Evolutionary conservation across 2,797 vertebrate species (phyloP), one percentile per base, ranked within the genome.

Genomic region (Sebastes flavidus): DNA sequence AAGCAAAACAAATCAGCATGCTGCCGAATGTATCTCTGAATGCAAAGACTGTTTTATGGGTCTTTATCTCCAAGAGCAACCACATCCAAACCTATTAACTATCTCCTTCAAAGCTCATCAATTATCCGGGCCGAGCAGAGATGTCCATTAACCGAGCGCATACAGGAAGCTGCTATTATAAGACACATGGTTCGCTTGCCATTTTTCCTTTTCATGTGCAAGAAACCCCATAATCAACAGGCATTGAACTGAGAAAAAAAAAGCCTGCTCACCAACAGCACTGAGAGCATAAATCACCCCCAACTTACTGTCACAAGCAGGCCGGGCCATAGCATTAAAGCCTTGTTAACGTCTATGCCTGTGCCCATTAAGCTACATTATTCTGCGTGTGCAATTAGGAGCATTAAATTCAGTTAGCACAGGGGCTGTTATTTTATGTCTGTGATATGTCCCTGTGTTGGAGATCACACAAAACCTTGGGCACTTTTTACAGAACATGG

Each of bases 331-430:
- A 13, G 63, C 65, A 72, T 78, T 78, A 76, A 72, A 89, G 78
- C 14, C 78, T 80, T 54, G 42, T 82, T 85, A 85, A 79, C 36
- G 13, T 66, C 59, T 20, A 29, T 61, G 69, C 69, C 63, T 25
- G 24, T 4, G 69, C 32, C 77, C 65, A 70, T 80, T 77, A 78
- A 46, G 27, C 58, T 14, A 42, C 61, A 68, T 71, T 72, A 78
- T 74, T 68, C 13, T 63, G 52, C 58, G 52, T 34, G 34, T 59
- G 27, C 83, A 84, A 84, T 85, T 80, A 81, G 66, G 12, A 76
- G 60, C 12, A n/a, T 71, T 74, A 24, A 9, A 78, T 70, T 60
- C 52, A 66, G 59, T 78, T 29, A 76, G 66, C 34, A 62, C 8
- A 30, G 18, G 16, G n/a, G 5, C 34, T 8, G 60, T 73, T 56